Evolutionary conservation across 2,888 invertebrate species (phyloP), one percentile per base, ranked within the genome.

Genomic region (Drosophila cognata): DNA sequence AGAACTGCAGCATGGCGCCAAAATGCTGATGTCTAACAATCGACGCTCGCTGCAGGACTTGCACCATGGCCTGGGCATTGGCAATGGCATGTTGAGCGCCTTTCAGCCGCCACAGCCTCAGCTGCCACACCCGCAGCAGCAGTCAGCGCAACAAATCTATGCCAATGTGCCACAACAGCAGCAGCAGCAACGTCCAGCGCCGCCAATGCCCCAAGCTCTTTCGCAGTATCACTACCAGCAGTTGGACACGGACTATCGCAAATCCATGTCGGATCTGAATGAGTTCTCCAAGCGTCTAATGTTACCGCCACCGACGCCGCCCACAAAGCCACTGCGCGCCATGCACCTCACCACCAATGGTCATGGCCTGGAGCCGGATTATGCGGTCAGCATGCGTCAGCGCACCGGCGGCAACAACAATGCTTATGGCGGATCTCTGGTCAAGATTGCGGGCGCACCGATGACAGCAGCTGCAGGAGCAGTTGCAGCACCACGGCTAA

Each of bases 31-130:
- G 91, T 92, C 93, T 11, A 92, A 91, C 56, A 94, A 94, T 64
- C 94, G 95, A 77, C 94, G 94, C 61, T 96, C 96, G 0, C 94
- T 95, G 43, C 96, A 96, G 84, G 95, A 96, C 81, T 94, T 96
- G 11, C 95, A 88, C 31, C 77, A 82, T 56, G 87, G 77, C 36
- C 35, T 77, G 64, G 84, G 82, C 28, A 84, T 84, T 62, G 84
- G 82, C 41, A 88, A 84, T 65, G 88, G 84, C 10, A 85, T 76
- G 86, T 61, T 85, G 41, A 84, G 68, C 41, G 78, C 71, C 25
- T 83, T 70, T 60, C 85, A 79, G 56, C 81, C 77, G 50, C 76
- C 79, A 18, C 69, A 82, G 61, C 74, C 71, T 31, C 70, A 77
- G 43, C 52, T 56, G 58, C 58, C 64, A 28, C 64, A 81, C 66